These are phyloP conservation scores for Hemithea aestivaria DNA, from an alignment of 2,888 invertebrate species.

Conservation along the genomic window DNA sequence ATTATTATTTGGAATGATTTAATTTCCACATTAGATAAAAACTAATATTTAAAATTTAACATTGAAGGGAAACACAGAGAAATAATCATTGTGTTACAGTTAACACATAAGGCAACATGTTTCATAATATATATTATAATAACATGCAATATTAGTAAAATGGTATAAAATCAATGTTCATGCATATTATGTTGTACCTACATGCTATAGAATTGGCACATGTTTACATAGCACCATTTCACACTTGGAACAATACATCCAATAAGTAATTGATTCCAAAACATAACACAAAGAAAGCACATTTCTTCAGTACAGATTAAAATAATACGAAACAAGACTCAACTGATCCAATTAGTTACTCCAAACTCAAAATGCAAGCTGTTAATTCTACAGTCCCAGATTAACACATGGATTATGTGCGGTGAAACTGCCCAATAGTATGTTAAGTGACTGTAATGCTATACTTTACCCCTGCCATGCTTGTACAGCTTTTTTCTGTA, in stretches of 20 bases:
- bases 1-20: neutral
- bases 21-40: neutral
- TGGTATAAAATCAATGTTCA: too few species aligned
- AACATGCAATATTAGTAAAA: too few species aligned
- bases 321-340: too few species aligned
- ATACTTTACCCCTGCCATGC: slow-evolving; percentile 86
- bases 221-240: too few species aligned
- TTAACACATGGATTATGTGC: slow-evolving; percentile 1
- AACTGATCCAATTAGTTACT: slow-evolving; percentile 1
- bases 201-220: too few species aligned
- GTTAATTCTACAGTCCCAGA: slow-evolving; percentile 1
- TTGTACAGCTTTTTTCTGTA: slow-evolving; percentile 87
- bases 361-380: slow-evolving; percentile 4
- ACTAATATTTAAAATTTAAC: too few species aligned
- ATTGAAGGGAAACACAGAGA: too few species aligned
- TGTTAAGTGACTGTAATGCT: slow-evolving; percentile 37
- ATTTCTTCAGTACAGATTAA: too few species aligned
- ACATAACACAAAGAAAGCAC: neutral
- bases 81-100: too few species aligned
- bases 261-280: slow-evolving; percentile 17
- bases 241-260: neutral
- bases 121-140: too few species aligned
- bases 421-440: neutral
- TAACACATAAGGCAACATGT: too few species aligned
- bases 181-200: too few species aligned